Evolutionary conservation across 1,140 invertebrate species (phyloP).

Genomic region (Diabrotica virgifera): DNA sequence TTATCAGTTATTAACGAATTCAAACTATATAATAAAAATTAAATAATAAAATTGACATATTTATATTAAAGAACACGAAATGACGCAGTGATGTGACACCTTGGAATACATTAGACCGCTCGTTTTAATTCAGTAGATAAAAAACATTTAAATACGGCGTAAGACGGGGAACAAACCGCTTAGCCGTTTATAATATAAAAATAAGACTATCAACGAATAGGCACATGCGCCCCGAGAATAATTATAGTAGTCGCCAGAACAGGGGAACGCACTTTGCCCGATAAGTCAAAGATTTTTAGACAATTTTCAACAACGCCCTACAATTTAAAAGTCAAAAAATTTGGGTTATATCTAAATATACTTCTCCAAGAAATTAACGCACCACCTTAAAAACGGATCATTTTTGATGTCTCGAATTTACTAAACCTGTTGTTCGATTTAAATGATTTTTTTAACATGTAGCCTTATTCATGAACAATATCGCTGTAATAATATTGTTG

Average conservation of each 20-base stretch:
- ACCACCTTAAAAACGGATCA: no score
- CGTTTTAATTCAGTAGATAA: constrained; percentile 25
- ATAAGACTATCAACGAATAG: constrained; percentile 22
- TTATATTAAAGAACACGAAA: constrained; percentile 26
- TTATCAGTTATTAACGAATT: constrained; percentile 13
- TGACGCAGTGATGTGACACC: constrained; percentile 35
- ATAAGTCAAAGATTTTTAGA: constrained; percentile 13
- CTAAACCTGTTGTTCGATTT: no score
- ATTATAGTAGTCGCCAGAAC: constrained; percentile 20
- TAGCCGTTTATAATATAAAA: constrained; percentile 9
- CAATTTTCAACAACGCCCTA: neutral
- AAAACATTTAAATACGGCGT: constrained; percentile 10
- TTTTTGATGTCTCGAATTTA: no score
- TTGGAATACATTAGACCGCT: constrained; percentile 29
- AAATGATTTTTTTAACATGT: no score
- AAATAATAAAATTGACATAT: constrained; percentile 18
- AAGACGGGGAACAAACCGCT: constrained; percentile 5
- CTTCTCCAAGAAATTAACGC: neutral
- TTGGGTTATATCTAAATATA: neutral
- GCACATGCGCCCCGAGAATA: constrained; percentile 12
- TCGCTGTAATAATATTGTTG: no score
- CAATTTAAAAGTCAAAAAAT: no score
- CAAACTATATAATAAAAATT: constrained; percentile 22
- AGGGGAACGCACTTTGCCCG: constrained; percentile 9
- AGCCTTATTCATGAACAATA: no score